A percentile compares a stretch with the other conserved stretches of the same genome.
phyloP scores from a whole-genome alignment of 2,113 vertebrate genomes.

The Forbesichthys papilliferus region DNA sequence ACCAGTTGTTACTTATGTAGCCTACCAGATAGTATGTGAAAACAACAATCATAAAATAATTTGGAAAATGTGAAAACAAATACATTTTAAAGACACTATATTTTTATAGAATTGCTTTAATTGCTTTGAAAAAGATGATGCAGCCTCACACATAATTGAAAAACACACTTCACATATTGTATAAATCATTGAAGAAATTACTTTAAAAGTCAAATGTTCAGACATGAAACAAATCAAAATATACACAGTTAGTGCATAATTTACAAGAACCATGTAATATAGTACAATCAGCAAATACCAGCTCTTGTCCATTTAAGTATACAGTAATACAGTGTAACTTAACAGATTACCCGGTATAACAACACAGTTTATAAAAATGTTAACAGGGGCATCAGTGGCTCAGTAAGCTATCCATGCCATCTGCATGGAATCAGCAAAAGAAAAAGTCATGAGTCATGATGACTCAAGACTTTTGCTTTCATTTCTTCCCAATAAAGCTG shows the following conservation, averaged over 20 bases:
- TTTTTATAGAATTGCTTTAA: slow-evolving; percentile 47
- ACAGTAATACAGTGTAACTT: slow-evolving; percentile 25
- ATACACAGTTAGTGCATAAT: slow-evolving; percentile 59
- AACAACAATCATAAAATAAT: slow-evolving; percentile 13
- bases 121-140: slow-evolving; percentile 60
- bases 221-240: slow-evolving; percentile 58
- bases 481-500: slow-evolving; percentile 13
- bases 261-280: slow-evolving; percentile 56
- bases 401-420: slow-evolving; percentile 4
- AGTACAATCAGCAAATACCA: slow-evolving; percentile 53
- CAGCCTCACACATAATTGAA: slow-evolving; percentile 48
- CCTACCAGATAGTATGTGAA: not conserved
- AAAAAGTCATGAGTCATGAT: not conserved
- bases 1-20: not conserved
- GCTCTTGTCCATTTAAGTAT: slow-evolving; percentile 6
- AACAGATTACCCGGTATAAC: slow-evolving; percentile 19
- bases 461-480: not conserved
- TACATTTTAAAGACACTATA: slow-evolving; percentile 1
- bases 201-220: slow-evolving; percentile 51
- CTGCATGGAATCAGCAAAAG: not conserved
- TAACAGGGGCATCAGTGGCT: slow-evolving; percentile 25
- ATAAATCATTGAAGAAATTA: slow-evolving; percentile 62
- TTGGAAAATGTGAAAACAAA: slow-evolving; percentile 25
- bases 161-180: slow-evolving; percentile 61
- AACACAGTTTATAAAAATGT: slow-evolving; percentile 17